A percentile compares a stretch with the other conserved stretches of the same genome.
These are phyloP conservation scores for Hoplostethus mediterraneus DNA, from an alignment of 2,797 vertebrate genomes.

Conservation along the genomic window DNA sequence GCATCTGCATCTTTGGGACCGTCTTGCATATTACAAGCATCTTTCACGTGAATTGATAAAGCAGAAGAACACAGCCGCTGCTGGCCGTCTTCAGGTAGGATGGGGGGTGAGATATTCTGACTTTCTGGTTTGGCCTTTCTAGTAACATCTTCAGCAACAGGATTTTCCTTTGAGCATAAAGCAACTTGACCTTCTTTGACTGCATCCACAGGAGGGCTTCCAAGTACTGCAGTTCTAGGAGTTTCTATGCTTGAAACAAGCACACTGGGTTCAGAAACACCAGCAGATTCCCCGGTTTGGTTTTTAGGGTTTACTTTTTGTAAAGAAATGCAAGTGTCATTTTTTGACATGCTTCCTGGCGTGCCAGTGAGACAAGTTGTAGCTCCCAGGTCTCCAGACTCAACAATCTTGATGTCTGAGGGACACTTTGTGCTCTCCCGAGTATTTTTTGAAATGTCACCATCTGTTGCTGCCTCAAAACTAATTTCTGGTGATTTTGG, in stretches of 20 bases:
- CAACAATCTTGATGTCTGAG: slow-evolving; percentile 9
- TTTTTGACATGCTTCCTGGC: slow-evolving; percentile 5
- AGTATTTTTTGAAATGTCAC: slow-evolving; percentile 8
- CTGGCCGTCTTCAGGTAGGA: slow-evolving; percentile 18
- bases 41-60: slow-evolving; percentile 30
- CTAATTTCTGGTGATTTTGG: slow-evolving; percentile 7
- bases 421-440: background rate
- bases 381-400: background rate
- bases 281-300: background rate
- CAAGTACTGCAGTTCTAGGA: background rate
- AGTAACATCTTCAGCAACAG: background rate
- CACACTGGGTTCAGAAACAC: background rate
- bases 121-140: slow-evolving; percentile 3
- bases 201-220: slow-evolving; percentile 20
- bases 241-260: slow-evolving; percentile 22
- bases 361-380: background rate
- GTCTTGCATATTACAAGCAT: slow-evolving; percentile 1
- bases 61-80: slow-evolving; percentile 27
- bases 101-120: background rate
- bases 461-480: slow-evolving; percentile 17
- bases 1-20: slow-evolving; percentile 66
- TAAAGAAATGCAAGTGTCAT: background rate
- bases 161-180: slow-evolving; percentile 6
- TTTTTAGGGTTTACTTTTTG: slow-evolving; percentile 9
- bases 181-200: slow-evolving; percentile 12